Conservation (phyloP, 2,888 invertebrate species). For the Drepana falcataria region DNA sequence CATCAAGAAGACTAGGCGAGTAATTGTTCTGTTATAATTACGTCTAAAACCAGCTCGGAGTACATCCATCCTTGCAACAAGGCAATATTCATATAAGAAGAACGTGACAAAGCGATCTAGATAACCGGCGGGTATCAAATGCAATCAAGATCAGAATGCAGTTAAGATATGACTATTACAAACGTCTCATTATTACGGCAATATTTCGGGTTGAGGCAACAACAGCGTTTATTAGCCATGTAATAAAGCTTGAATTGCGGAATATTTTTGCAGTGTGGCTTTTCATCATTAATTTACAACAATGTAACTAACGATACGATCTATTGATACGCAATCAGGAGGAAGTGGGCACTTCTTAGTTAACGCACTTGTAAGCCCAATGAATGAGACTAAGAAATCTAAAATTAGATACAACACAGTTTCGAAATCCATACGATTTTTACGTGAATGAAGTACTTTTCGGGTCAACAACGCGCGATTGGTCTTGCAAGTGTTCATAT, state of each 20-base stretch:
- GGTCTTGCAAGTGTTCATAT: too few species aligned
- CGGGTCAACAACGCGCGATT: too few species aligned
- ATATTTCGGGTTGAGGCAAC: slow-evolving; percentile 37
- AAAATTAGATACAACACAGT: too few species aligned
- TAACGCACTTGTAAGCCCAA: too few species aligned
- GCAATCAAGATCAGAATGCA: slow-evolving; percentile 58
- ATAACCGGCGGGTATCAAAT: slow-evolving; percentile 51
- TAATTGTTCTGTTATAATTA: slow-evolving; percentile 42
- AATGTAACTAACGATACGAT: slow-evolving; percentile 14
- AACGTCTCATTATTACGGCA: slow-evolving; percentile 59
- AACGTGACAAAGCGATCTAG: slow-evolving; percentile 60
- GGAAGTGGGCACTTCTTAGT: too few species aligned
- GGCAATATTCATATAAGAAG: slow-evolving; percentile 24
- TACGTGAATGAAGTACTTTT: too few species aligned
- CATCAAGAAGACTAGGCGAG: too few species aligned
- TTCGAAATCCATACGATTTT: too few species aligned
- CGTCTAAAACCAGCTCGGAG: slow-evolving; percentile 46
- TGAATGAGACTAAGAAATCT: too few species aligned
- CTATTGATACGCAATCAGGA: neutral
- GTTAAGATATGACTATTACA: slow-evolving; percentile 58
- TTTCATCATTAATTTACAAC: slow-evolving; percentile 23
- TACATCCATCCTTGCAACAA: slow-evolving; percentile 34
- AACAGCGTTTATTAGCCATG: slow-evolving; percentile 33
- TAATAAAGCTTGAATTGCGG: slow-evolving; percentile 26
- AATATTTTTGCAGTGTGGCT: slow-evolving; percentile 16